These are phyloP conservation scores for Linnaemya tessellans DNA, from an alignment of 2,888 invertebrate genomes.

Conservation along the genomic window DNA sequence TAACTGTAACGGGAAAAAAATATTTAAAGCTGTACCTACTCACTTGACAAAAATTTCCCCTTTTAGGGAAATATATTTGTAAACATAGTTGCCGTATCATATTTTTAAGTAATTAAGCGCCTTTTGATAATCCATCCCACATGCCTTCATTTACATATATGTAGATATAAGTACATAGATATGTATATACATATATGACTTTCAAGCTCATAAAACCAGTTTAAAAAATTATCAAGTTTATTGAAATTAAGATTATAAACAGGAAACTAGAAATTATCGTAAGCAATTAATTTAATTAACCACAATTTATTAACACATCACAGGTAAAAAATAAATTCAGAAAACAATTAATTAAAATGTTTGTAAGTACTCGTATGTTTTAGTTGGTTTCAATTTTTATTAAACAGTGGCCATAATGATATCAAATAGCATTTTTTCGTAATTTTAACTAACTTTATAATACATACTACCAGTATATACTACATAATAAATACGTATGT, in stretches of 20 bases:
- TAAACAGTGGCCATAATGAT: constrained; percentile 12
- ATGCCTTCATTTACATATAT: no score
- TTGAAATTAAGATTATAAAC: neutral
- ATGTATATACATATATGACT: neutral
- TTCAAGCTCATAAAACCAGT: neutral
- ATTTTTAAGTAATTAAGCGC: neutral
- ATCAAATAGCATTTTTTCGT: constrained; percentile 4
- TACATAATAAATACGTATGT: no score
- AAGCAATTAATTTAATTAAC: constrained; percentile 17
- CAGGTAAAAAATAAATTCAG: neutral
- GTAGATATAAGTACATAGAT: no score
- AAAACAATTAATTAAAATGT: constrained; percentile 24
- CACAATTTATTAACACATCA: constrained; percentile 38
- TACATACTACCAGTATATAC: neutral
- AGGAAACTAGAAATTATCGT: neutral
- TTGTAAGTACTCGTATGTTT: neutral
- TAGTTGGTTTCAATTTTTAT: constrained; percentile 1
- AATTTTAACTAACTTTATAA: neutral
- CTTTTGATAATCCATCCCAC: no score
- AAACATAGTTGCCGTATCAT: neutral
- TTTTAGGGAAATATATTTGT: neutral
- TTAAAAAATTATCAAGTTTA: neutral
- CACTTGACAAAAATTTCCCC: no score
- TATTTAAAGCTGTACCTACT: no score
- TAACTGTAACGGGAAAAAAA: no score